Base-by-base conservation (phyloP, 2,888 invertebrate genomes). In the Endotricha flammealis region DNA sequence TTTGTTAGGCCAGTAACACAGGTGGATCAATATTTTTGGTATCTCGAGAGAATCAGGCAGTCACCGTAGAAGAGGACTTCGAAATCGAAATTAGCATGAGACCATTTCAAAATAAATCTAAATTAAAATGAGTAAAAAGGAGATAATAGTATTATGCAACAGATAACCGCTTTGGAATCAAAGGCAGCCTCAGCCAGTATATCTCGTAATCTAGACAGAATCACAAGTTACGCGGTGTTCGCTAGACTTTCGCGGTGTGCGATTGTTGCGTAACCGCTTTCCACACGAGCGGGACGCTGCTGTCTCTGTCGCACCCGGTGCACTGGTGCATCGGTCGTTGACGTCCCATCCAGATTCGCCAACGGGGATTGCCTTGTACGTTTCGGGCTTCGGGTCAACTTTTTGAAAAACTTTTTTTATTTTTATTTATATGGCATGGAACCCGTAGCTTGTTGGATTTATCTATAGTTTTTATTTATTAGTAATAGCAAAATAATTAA, bases 231-330 rank as follows among this genome's bases (percentile, higher is more conserved):
- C 32, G 29, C 38, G 39, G 36, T 29, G 34, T 20, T 20, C 20
- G 31, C 14, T 33, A 33, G 32, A 33, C 32, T 33, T 33, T 33
- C 82, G 75, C 80, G 38, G 73, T 71, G 67, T 63, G 59, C 66
- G 60, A 58, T 62, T 66, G 75, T 83, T 82, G 77, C 82, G 78
- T 83, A 82, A 82, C 80, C 73, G 80, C 82, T 82, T 82, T 81
- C 81, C 81, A 80, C 80, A 64, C 59, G 81, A 79, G 74, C 64
- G 75, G 59, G 60, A 60, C 57, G 70, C 66, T 60, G 68, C 62
- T 60, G 57, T 74, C 77, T 65, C 75, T 52, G 70, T 71, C 72
- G 61, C 76, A 58, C 73, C 72, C 71, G 70, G 13, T 10, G 23
- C 29, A 14, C 14, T 13, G 73, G 72, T 69, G 58, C 66, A 59